Percentiles rank a stretch among this genome's conserved stretches.
Conservation (phyloP, 2,797 vertebrate species). For the Sebastes umbrosus region DNA sequence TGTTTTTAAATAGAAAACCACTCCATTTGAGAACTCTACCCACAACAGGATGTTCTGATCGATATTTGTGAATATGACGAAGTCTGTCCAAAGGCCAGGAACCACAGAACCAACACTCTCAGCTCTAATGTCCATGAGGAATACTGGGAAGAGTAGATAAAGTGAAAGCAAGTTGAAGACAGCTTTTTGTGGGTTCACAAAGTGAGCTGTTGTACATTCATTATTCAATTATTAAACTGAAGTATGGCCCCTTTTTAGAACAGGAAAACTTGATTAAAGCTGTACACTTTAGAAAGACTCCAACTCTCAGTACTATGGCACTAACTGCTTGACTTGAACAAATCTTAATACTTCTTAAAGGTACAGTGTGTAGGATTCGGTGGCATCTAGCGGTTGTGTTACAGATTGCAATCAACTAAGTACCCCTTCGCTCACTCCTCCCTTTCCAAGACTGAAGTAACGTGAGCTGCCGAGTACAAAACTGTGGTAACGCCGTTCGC, state of each 20-base stretch:
- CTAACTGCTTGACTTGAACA: too few relatives aligned
- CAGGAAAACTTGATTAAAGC: not conserved
- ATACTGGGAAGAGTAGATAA: not conserved
- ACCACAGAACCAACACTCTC: conserved; percentile 27
- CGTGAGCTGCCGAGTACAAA: too few relatives aligned
- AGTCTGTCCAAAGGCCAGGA: conserved; percentile 18
- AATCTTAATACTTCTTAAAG: not conserved
- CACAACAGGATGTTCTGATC: conserved; percentile 38
- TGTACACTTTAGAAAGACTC: not conserved
- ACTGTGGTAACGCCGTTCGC: too few relatives aligned
- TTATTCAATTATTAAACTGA: conserved; percentile 26
- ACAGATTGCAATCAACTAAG: too few relatives aligned
- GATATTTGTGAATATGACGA: conserved; percentile 27
- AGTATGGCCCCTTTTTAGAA: not conserved
- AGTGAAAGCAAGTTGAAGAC: conserved; percentile 4
- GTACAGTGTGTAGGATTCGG: too few relatives aligned
- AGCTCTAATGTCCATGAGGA: conserved; percentile 19
- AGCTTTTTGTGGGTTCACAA: conserved; percentile 19
- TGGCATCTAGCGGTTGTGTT: too few relatives aligned
- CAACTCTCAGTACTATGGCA: too few relatives aligned
- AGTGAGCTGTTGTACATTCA: conserved; percentile 18
- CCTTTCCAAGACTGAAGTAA: too few relatives aligned
- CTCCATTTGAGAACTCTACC: conserved; percentile 9
- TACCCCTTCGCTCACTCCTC: too few relatives aligned
- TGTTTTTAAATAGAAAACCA: conserved; percentile 35